These are phyloP conservation scores for Ditula angustiorana DNA, from an alignment of 2,888 invertebrate genomes.

Conservation along the genomic window DNA sequence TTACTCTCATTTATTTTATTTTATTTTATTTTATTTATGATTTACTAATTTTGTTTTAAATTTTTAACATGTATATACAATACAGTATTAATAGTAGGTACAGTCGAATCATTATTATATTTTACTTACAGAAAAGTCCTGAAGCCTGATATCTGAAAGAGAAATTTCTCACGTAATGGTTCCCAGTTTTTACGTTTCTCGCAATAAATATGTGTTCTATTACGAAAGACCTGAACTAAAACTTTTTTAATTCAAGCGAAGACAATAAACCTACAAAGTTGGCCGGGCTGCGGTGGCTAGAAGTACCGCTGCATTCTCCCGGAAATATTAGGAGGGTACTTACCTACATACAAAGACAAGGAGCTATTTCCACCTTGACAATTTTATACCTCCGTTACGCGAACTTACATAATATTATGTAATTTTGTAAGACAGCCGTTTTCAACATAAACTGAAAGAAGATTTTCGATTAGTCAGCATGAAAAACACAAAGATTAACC, in stretches of 20 bases:
- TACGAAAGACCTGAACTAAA: slow-evolving; percentile 46
- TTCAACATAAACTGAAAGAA: slow-evolving; percentile 15
- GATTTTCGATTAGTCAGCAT: slow-evolving; percentile 37
- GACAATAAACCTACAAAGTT: slow-evolving; percentile 71
- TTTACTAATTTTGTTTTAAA: too few species aligned
- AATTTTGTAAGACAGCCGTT: background rate
- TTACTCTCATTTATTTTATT: too few species aligned
- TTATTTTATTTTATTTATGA: too few species aligned
- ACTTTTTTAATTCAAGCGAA: slow-evolving; percentile 74
- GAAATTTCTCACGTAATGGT: background rate
- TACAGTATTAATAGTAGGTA: too few species aligned
- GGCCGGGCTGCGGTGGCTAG: slow-evolving; percentile 48
- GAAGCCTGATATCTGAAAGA: background rate
- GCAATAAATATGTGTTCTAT: slow-evolving; percentile 34
- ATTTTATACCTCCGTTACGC: background rate
- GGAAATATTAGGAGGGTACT: slow-evolving; percentile 47
- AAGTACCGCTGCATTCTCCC: slow-evolving; percentile 53
- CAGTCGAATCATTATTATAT: background rate
- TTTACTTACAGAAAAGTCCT: background rate
- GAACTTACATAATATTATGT: background rate
- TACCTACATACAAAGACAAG: slow-evolving; percentile 48
- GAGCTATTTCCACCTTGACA: slow-evolving; percentile 42
- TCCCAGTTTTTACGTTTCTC: background rate
- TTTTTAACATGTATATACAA: too few species aligned
- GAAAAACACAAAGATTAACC: slow-evolving; percentile 51